A percentile compares a stretch with the other conserved stretches of the same genome.
Conservation (phyloP, 1,140 invertebrate species). For the Sarcophaga bullata region DNA sequence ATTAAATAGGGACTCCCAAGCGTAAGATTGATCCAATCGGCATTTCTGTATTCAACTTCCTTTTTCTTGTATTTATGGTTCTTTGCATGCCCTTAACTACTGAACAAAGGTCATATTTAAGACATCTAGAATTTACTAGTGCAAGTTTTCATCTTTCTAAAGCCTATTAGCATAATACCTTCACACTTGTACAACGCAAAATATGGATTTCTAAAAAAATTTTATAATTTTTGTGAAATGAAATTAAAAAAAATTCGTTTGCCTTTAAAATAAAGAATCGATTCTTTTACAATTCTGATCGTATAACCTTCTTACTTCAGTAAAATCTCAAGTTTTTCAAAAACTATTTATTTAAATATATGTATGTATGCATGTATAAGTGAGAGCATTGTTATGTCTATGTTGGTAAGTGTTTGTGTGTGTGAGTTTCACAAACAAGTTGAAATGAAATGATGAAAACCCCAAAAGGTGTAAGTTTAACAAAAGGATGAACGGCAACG, state of each 20-base stretch:
- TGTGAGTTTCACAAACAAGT: background rate
- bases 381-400: background rate
- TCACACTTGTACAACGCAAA: no score
- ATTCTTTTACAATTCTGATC: background rate
- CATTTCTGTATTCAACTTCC: no score
- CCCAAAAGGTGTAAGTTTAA: slow-evolving; percentile 24
- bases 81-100: no score
- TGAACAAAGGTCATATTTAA: no score
- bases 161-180: no score
- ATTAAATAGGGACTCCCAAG: no score
- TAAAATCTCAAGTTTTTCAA: background rate
- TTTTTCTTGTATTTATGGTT: no score
- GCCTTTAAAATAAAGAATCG: background rate
- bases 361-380: background rate
- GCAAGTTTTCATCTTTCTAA: no score
- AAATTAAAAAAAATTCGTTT: background rate
- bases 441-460: background rate
- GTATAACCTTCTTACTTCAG: background rate
- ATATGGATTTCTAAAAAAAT: no score
- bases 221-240: no score
- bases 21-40: no score
- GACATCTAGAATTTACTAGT: no score
- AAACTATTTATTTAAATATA: background rate
- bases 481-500: background rate
- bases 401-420: background rate